Evolutionary conservation across 2,797 vertebrate genomes (phyloP).

Genomic region (Lepilemur ruficaudatus): DNA sequence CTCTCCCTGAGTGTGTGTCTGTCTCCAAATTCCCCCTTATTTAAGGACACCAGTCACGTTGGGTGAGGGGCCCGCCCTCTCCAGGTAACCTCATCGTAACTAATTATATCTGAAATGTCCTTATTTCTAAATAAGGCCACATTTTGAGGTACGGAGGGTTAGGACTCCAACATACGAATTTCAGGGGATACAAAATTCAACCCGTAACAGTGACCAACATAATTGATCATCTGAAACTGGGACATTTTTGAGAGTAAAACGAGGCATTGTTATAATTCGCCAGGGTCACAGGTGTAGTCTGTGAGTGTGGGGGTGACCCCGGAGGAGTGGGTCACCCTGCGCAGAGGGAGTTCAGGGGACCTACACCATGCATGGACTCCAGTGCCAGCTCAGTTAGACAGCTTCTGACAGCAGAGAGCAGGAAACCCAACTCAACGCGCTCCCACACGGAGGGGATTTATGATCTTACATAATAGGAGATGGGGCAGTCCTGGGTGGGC

Average conservation of each 20-base stretch:
- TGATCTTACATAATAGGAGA: rapidly evolving
- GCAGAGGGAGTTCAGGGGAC: rapidly evolving
- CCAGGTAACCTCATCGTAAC: background rate
- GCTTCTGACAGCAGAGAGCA: background rate
- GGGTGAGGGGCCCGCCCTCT: background rate
- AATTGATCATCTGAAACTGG: too few relatives aligned
- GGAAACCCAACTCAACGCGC: background rate
- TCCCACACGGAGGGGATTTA: rapidly evolving
- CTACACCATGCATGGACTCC: rapidly evolving
- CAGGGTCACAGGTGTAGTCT: rapidly evolving
- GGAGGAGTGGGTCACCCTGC: too few relatives aligned
- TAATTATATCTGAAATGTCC: background rate
- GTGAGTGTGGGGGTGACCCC: background rate
- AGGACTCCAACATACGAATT: background rate
- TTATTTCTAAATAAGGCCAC: background rate
- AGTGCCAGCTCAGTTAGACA: rapidly evolving
- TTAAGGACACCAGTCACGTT: background rate
- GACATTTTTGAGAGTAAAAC: background rate
- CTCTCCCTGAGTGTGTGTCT: background rate
- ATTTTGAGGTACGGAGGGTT: background rate
- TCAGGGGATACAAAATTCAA: background rate
- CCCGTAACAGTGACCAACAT: background rate
- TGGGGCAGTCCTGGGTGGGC: background rate
- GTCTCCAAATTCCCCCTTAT: background rate
- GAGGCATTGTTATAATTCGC: rapidly evolving